Percentiles rank a stretch among this genome's conserved stretches.
Conservation (phyloP, 1,140 invertebrate species). For the Melitaea cinxia region DNA sequence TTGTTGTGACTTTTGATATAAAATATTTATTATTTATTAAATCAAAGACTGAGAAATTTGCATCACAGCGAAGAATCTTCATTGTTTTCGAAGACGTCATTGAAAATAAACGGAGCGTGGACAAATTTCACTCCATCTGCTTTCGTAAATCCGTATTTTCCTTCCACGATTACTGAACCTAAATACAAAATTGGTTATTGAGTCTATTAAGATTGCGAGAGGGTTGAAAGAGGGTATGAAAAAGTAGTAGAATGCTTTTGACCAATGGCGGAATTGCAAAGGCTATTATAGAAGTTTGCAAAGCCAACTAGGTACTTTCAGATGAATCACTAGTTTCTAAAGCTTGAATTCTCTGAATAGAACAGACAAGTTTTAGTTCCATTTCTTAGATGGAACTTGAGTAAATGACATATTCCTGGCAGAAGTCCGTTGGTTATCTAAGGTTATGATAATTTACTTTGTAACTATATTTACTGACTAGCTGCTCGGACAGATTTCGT, state of each 20-base stretch:
- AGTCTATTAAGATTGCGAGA: slow-evolving; percentile 31
- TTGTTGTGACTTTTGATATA: not conserved
- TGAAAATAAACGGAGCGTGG: slow-evolving; percentile 33
- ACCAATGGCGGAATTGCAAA: slow-evolving; percentile 34
- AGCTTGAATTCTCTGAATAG: slow-evolving; percentile 29
- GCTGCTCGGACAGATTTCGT: too few relatives aligned
- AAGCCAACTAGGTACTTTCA: slow-evolving; percentile 38
- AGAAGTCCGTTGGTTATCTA: not conserved
- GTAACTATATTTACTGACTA: not conserved
- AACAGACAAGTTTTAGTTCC: slow-evolving; percentile 27
- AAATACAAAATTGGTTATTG: slow-evolving; percentile 41
- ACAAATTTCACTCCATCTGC: slow-evolving; percentile 25
- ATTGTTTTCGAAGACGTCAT: slow-evolving; percentile 39
- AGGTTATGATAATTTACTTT: not conserved
- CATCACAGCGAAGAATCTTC: slow-evolving; percentile 33
- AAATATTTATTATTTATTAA: not conserved
- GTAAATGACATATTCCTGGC: not conserved
- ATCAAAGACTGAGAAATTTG: slow-evolving; percentile 22
- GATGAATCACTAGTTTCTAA: slow-evolving; percentile 42
- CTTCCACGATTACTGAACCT: slow-evolving; percentile 31
- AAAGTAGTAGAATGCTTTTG: slow-evolving; percentile 36
- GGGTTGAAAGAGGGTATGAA: slow-evolving; percentile 7
- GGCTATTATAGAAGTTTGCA: slow-evolving; percentile 41
- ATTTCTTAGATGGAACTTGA: slow-evolving; percentile 9
- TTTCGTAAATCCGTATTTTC: slow-evolving; percentile 28